A percentile compares a stretch with the other conserved stretches of the same genome.
Evolutionary conservation across 2,797 vertebrate species (phyloP).

Genomic region (Pitangus sulphuratus): DNA sequence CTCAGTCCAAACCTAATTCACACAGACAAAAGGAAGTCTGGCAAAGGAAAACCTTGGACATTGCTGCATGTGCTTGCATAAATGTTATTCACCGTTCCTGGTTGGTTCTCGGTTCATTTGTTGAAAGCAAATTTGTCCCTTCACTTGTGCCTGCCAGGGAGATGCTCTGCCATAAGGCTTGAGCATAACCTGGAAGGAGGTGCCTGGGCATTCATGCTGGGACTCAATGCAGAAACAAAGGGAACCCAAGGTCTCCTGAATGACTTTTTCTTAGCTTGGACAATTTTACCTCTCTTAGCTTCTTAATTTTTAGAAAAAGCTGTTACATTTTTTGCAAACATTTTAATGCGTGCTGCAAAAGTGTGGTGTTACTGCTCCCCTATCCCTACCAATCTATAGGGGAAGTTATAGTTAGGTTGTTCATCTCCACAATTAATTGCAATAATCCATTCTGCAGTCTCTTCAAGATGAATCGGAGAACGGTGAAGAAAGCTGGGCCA

Average conservation of each 20-base stretch:
- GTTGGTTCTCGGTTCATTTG: background rate
- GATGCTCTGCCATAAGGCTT: background rate
- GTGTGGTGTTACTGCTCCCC: background rate
- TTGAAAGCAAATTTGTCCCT: background rate
- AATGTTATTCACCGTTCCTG: background rate
- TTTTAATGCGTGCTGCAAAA: background rate
- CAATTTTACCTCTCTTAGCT: background rate
- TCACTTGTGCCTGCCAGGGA: background rate
- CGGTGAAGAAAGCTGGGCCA: constrained; percentile 76
- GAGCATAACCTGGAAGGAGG: background rate
- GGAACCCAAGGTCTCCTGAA: background rate
- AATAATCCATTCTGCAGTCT: constrained; percentile 67
- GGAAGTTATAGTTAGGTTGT: background rate
- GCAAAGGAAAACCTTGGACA: background rate
- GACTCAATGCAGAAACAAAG: background rate
- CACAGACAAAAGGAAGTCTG: background rate
- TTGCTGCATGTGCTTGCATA: background rate
- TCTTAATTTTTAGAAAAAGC: background rate
- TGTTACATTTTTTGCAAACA: background rate
- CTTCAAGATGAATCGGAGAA: constrained; percentile 78
- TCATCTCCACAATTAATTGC: background rate
- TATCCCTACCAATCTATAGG: background rate
- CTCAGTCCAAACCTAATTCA: background rate
- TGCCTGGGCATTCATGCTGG: background rate
- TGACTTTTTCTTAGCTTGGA: background rate